Base-by-base conservation (phyloP, 2,888 invertebrate species). In the Melinaea marsaeus region DNA sequence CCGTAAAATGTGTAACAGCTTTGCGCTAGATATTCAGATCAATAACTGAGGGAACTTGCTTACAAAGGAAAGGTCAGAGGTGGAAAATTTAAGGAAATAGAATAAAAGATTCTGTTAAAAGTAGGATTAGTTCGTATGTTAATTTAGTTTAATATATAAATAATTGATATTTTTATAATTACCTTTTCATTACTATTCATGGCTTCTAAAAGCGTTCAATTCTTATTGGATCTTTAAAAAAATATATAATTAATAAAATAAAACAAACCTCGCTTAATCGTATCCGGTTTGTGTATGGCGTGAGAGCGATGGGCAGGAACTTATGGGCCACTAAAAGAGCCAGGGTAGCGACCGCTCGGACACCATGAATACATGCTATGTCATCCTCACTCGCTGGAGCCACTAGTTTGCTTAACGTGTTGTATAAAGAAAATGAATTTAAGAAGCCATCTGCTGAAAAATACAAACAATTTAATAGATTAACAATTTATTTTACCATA, bases 331-430 rank as follows among this genome's bases (percentile, higher is more conserved):
- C 75, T 70, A 94, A 92, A 63, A 95, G 82, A 66, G 93, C 91
- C 2, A 94, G 73, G 3, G 94, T 94, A 62, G 93, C 92, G 47
- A 93, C 73, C n/a, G 93, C 92, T 68, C 95, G 91, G 45, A 96
- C 88, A 3, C 95, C 94, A 72, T 96, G 94, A 65, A 95, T 92
- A 76, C 95, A 93, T 45, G 92, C 90, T 69, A 95, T 93, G 71
- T 94, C 93, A 37, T 91, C 91, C 2, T 83, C 77, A 0, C 81
- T 78, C 0, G 90, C 88, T 0, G 92, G 91, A 32, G 89, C 92
- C 13, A 93, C 75, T 67, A 95, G 85, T 75, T 92, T 92, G 59
- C 80, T 80, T 7, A 92, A 74, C 32, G 94, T 94, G 64, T 92
- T 92, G 76, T 93, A 93, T 7, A 95, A 83, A 0, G 95, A 95